Percentiles rank a stretch among this genome's conserved stretches.
These are phyloP conservation scores for Cinara cedri DNA, from an alignment of 2,888 invertebrate genomes.

Conservation along the genomic window DNA sequence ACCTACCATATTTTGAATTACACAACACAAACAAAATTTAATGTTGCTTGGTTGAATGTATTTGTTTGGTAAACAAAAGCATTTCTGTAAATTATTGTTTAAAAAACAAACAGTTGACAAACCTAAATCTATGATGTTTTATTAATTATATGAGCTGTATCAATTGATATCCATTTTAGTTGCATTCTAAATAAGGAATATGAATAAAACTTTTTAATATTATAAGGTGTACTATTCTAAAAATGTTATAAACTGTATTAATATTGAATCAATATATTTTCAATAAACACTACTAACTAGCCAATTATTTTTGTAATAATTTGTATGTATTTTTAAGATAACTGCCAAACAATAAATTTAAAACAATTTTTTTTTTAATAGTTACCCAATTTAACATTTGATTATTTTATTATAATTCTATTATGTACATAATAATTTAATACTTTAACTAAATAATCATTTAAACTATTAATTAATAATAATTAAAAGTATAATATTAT, in stretches of 20 bases:
- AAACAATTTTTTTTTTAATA: too few species aligned
- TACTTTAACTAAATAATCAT: too few species aligned
- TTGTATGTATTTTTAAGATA: not conserved
- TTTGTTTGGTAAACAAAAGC: slow-evolving; percentile 41
- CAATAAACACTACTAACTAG: not conserved
- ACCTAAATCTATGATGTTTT: slow-evolving; percentile 39
- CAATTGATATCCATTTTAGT: slow-evolving; percentile 45
- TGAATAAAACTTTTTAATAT: not conserved
- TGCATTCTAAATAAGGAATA: slow-evolving; percentile 38
- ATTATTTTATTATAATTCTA: too few species aligned
- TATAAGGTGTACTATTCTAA: slow-evolving; percentile 18
- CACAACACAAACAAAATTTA: slow-evolving; percentile 20
- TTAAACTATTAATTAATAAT: too few species aligned
- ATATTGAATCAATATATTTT: not conserved
- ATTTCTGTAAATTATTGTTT: slow-evolving; percentile 33
- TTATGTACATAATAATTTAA: too few species aligned
- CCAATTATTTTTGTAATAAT: not conserved
- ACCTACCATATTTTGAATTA: slow-evolving; percentile 33
- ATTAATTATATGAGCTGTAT: slow-evolving; percentile 33
- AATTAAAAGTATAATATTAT: too few species aligned
- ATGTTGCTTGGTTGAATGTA: slow-evolving; percentile 35
- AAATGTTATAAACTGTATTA: not conserved
- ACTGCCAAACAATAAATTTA: too few species aligned
- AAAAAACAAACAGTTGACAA: slow-evolving; percentile 36
- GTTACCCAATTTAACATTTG: too few species aligned